These are phyloP conservation scores for Epirrita christyi DNA, from an alignment of 2,888 invertebrate species.

Conservation along the genomic window DNA sequence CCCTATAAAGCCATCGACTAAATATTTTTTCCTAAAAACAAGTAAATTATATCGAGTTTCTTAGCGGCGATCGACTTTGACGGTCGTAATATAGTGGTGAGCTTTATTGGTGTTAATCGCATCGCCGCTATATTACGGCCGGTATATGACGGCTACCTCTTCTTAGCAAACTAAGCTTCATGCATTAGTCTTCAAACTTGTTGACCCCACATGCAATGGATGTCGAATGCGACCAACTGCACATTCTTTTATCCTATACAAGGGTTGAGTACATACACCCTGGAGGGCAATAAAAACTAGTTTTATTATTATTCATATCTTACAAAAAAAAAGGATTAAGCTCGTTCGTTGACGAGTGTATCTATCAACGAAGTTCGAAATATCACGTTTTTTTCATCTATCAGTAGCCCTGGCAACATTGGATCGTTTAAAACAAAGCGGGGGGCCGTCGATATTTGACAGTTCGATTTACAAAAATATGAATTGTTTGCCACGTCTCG, in stretches of 20 bases:
- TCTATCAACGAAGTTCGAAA: constrained; percentile 66
- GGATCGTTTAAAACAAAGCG: constrained; percentile 69
- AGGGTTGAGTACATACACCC: constrained; percentile 69
- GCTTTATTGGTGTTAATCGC: no score
- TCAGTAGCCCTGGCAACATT: constrained; percentile 58
- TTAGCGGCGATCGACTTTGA: no score
- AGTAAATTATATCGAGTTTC: constrained; percentile 41
- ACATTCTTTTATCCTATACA: constrained; percentile 68
- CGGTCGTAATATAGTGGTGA: no score
- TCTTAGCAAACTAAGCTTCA: constrained; percentile 38
- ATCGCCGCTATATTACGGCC: no score
- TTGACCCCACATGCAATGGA: constrained; percentile 71
- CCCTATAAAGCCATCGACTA: constrained; percentile 59
- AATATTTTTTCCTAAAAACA: constrained; percentile 38
- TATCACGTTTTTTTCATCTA: constrained; percentile 51
- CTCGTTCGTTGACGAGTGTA: constrained; percentile 63
- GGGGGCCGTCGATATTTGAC: constrained; percentile 62
- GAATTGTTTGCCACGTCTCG: constrained; percentile 44
- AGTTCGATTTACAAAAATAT: constrained; percentile 56
- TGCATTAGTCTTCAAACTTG: constrained; percentile 64
- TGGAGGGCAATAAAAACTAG: constrained; percentile 71
- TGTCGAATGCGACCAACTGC: constrained; percentile 66
- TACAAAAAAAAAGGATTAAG: constrained; percentile 61
- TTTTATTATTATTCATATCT: constrained; percentile 73
- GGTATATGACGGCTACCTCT: no score